Evolutionary conservation across 1,140 invertebrate genomes (phyloP).

Genomic region (Diorhabda elongata): DNA sequence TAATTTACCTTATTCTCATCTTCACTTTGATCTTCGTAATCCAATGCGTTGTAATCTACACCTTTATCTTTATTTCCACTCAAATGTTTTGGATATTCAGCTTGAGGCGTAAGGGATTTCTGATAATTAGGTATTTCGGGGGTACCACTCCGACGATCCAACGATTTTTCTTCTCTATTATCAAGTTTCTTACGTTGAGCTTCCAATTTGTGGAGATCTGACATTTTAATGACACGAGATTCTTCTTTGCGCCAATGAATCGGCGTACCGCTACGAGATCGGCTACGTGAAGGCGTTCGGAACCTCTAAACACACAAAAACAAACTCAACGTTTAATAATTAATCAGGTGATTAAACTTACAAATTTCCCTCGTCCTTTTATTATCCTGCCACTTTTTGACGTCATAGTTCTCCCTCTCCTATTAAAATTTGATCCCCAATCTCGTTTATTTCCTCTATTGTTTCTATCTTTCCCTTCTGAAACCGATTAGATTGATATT

Average conservation of each 20-base stretch:
- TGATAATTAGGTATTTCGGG: not conserved
- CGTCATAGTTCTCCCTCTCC: constrained; percentile 50
- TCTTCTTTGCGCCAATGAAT: constrained; percentile 87
- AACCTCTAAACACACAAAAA: constrained; percentile 59
- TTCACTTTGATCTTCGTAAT: constrained; percentile 47
- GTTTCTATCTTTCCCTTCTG: constrained; percentile 21
- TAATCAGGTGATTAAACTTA: constrained; percentile 51
- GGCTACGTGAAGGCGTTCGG: constrained; percentile 71
- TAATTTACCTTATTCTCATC: constrained; percentile 29
- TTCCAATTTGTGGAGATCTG: constrained; percentile 72
- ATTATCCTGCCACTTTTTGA: constrained; percentile 77
- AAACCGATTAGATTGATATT: constrained; percentile 13
- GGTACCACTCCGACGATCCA: constrained; percentile 4
- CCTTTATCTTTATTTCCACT: constrained; percentile 24
- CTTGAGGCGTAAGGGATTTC: constrained; percentile 17
- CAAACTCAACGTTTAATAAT: not conserved
- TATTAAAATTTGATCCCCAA: constrained; percentile 45
- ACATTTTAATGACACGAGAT: constrained; percentile 73
- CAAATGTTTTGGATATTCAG: constrained; percentile 3
- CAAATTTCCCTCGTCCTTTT: constrained; percentile 84
- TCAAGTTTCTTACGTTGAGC: constrained; percentile 58
- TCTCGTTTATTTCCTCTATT: constrained; percentile 29
- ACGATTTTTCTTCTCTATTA: constrained; percentile 51
- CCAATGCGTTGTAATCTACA: constrained; percentile 50
- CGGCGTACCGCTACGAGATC: constrained; percentile 79